Percentiles rank a stretch among this genome's conserved stretches.
Conservation (phyloP, 2,888 invertebrate species). For the Crepidodera aurea region DNA sequence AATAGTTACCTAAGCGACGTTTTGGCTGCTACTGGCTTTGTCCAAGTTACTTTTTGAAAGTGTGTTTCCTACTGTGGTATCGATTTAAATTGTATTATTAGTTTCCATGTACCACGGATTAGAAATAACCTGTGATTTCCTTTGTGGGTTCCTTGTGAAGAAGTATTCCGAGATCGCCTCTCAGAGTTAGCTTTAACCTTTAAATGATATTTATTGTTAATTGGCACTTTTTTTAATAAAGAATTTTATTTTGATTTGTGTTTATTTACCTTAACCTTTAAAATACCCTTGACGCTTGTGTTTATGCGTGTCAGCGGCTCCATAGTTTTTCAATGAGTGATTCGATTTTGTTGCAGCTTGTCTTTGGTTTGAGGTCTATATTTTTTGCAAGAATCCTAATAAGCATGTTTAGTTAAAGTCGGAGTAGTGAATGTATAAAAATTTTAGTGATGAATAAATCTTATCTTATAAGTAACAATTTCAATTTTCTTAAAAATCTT, state of each 20-base stretch:
- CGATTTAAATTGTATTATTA: not conserved
- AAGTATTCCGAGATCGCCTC: constrained; percentile 16
- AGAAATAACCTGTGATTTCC: constrained; percentile 22
- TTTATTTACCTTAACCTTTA: not conserved
- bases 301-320: too few relatives aligned
- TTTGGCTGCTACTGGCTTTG: not conserved
- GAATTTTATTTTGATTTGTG: constrained; percentile 4
- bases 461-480: too few relatives aligned
- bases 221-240: constrained; percentile 17
- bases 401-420: too few relatives aligned
- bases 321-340: too few relatives aligned
- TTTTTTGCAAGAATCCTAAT: too few relatives aligned
- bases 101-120: constrained; percentile 7
- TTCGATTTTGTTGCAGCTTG: too few relatives aligned
- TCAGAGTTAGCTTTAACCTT: constrained; percentile 5
- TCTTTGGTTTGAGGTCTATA: too few relatives aligned
- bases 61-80: constrained; percentile 6
- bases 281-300: too few relatives aligned
- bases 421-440: too few relatives aligned
- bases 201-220: constrained; percentile 13
- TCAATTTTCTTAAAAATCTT: too few relatives aligned
- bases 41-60: constrained; percentile 1
- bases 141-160: constrained; percentile 14
- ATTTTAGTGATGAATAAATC: too few relatives aligned
- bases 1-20: not conserved